Base-by-base conservation (phyloP, 2,113 vertebrate species). In the Hylia prasina region DNA sequence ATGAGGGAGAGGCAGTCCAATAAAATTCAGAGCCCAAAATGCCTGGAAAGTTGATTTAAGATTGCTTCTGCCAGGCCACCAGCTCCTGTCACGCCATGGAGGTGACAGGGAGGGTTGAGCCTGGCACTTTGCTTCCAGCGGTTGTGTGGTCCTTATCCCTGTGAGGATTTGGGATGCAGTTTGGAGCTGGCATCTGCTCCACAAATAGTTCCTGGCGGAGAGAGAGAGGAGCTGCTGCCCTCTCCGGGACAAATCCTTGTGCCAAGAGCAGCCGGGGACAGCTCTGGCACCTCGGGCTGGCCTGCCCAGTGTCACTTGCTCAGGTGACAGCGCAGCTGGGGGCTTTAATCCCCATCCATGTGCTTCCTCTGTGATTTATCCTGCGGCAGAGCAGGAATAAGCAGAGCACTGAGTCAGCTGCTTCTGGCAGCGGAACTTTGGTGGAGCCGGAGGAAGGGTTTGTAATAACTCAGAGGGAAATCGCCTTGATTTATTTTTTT, bases 131-230 rank as follows among this genome's bases (percentile, higher is more conserved):
- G 40, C 54, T 84, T 33, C 31, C 11, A 44, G 14, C 1, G 3
- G 7, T 2, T 39, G 5, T 27, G n/a, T 4, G 1, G 16, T 11
- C 17, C 31, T 13, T 5, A 2, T 61, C 39, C 35, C 44, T 31
- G 7, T 2, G 8, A 33, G 16, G 39, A 10, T n/a, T 61, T 35
- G 3, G 33, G 84, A 39, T 75, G 76, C 66, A 11, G 33, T 42
- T 51, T 53, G n/a, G 24, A 17, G 7, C 50, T 1, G 1, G 9
- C 4, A 24, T 3, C 61, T 15, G 11, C 15, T 68, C 35, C 56
- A 53, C 17, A 4, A 1, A 25, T 1, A 2, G 17, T 3, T 7
- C 33, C 20, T 1, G 8, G 10, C 0, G n/a, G n/a, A n/a, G n/a
- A n/a, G n/a, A n/a, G 14, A 50, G 60, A 73, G 30, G 50, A 44